These are phyloP conservation scores for Bombus polaris DNA, from an alignment of 1,140 invertebrate species.

Conservation along the genomic window DNA sequence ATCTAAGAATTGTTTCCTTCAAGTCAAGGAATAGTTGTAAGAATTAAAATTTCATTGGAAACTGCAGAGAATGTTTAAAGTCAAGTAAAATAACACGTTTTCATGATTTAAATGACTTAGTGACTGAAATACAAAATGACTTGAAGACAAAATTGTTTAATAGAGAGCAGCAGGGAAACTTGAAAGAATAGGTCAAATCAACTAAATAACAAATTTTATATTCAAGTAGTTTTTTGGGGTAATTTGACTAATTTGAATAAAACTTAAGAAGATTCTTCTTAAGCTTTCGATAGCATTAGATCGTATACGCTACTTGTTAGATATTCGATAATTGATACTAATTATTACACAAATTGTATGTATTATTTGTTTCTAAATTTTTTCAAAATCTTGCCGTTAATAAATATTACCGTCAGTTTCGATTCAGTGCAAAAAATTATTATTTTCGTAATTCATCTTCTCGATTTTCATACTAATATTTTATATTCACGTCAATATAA, in stretches of 20 bases:
- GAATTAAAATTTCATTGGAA: not conserved
- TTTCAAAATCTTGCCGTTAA: not conserved
- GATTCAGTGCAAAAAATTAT: not conserved
- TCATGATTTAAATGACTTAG: not conserved
- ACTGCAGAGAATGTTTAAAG: not conserved
- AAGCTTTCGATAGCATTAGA: not conserved
- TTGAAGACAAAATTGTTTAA: not conserved
- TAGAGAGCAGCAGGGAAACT: not conserved
- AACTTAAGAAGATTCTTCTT: not conserved
- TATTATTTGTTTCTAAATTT: not conserved
- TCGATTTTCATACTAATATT: not conserved
- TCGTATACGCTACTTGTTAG: constrained; percentile 13
- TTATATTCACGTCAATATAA: not conserved
- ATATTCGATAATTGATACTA: not conserved
- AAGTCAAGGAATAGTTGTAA: not conserved
- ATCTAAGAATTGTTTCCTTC: not conserved
- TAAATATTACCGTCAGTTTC: not conserved
- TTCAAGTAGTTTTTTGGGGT: not conserved
- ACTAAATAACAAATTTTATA: not conserved
- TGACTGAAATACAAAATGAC: not conserved
- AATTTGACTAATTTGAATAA: not conserved
- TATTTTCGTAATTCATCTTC: not conserved
- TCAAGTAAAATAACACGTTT: not conserved
- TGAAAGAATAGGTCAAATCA: not conserved
- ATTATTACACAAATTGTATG: not conserved